These are phyloP conservation scores for Menidia beryllina DNA, from an alignment of 2,113 vertebrate species.

Conservation along the genomic window DNA sequence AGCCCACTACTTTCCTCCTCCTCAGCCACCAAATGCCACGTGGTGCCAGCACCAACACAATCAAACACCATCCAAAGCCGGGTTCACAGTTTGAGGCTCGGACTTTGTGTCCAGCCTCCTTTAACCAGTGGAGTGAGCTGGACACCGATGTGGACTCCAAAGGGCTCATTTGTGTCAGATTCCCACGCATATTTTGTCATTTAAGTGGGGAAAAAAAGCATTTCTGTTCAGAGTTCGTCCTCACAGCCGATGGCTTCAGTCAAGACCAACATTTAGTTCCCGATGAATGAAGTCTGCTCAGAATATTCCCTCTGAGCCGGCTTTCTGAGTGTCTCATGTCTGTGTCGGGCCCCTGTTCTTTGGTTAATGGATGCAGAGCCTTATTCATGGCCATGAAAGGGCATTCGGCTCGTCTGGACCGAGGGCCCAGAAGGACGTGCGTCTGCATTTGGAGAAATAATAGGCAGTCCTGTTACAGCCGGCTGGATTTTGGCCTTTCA, in stretches of 20 bases:
- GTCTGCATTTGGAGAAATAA: conserved; percentile 35
- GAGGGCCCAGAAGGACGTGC: conserved; percentile 22
- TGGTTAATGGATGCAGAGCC: conserved; percentile 22
- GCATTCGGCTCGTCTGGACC: conserved; percentile 11
- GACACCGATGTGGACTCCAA: neutral
- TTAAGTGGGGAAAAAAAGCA: neutral
- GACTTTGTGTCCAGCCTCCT: too few species aligned
- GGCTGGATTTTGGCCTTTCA: conserved; percentile 13
- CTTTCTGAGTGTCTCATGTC: conserved; percentile 13
- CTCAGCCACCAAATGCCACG: too few species aligned
- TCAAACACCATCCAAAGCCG: too few species aligned
- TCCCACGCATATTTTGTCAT: neutral
- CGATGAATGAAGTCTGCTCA: conserved; percentile 23
- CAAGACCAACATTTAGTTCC: neutral
- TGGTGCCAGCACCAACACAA: too few species aligned
- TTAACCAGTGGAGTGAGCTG: neutral
- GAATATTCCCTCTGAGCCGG: conserved; percentile 11
- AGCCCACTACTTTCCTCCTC: too few species aligned
- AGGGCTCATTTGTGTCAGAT: neutral
- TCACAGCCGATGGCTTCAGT: neutral
- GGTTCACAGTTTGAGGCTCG: too few species aligned
- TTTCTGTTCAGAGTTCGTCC: neutral
- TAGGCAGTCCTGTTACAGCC: conserved; percentile 16
- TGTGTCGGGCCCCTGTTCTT: conserved; percentile 15
- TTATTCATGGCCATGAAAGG: conserved; percentile 49